These are phyloP conservation scores for Syrrhaptes paradoxus DNA, from an alignment of 2,113 vertebrate species.

Conservation along the genomic window DNA sequence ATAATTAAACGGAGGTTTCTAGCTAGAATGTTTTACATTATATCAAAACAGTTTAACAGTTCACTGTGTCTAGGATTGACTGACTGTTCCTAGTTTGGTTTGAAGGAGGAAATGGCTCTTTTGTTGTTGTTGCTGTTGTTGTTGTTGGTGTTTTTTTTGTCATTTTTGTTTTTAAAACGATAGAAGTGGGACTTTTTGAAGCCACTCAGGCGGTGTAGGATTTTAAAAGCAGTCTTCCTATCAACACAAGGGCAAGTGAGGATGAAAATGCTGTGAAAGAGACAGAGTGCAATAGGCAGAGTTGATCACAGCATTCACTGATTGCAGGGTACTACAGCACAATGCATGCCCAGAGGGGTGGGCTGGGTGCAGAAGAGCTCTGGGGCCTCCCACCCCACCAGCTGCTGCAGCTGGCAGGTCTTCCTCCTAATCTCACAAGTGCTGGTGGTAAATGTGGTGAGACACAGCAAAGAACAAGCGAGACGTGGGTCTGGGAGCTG, in stretches of 20 bases:
- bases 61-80: neutral
- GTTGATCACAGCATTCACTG: fast-evolving
- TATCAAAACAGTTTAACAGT: neutral
- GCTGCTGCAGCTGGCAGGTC: neutral
- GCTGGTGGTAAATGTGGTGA: neutral
- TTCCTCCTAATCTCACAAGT: neutral
- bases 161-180: fast-evolving
- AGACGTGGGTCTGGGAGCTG: fast-evolving
- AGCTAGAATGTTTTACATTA: neutral
- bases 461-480: fast-evolving
- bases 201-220: neutral
- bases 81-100: neutral
- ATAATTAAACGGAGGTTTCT: neutral
- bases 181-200: neutral
- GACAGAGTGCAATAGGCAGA: neutral
- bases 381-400: fast-evolving
- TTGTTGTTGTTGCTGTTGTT: too few relatives aligned
- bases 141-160: too few relatives aligned
- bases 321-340: fast-evolving
- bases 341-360: fast-evolving
- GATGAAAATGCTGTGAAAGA: fast-evolving
- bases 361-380: too few relatives aligned
- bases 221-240: neutral
- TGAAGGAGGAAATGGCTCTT: neutral
- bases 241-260: neutral